Percentiles rank a stretch among this genome's conserved stretches.
Conservation (phyloP, 2,888 invertebrate genomes). For the Cordilura impudica region DNA sequence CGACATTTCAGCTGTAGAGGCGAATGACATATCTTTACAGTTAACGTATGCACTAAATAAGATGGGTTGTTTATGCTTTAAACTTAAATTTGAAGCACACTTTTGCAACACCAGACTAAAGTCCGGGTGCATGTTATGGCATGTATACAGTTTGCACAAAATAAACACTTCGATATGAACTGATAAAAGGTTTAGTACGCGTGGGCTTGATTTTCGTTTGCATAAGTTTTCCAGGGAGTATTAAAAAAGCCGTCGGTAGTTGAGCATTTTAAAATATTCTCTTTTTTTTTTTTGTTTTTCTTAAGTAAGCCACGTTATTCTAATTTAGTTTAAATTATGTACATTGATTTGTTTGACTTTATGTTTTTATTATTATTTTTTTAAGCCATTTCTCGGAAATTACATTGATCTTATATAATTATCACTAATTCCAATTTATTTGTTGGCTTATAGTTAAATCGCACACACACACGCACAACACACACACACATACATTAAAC, state of each 20-base stretch:
- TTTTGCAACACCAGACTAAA: slow-evolving; percentile 73
- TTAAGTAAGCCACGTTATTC: slow-evolving; percentile 33
- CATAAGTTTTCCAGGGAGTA: neutral
- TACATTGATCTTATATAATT: slow-evolving; percentile 37
- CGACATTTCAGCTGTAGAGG: slow-evolving; percentile 22
- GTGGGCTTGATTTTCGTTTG: neutral
- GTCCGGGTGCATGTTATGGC: slow-evolving; percentile 75
- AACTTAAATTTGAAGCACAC: slow-evolving; percentile 63
- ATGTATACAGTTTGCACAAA: slow-evolving; percentile 2
- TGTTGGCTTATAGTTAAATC: slow-evolving; percentile 3
- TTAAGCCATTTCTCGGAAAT: slow-evolving; percentile 19
- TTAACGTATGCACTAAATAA: slow-evolving; percentile 47
- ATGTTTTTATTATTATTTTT: slow-evolving; percentile 34
- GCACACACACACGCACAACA: neutral
- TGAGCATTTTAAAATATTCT: too few relatives aligned
- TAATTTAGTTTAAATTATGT: slow-evolving; percentile 9
- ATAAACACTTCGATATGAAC: slow-evolving; percentile 3
- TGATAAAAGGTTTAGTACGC: neutral
- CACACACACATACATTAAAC: slow-evolving; percentile 7
- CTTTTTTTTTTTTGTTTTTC: slow-evolving; percentile 6
- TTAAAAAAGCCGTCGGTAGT: slow-evolving; percentile 51
- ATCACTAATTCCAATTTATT: slow-evolving; percentile 23
- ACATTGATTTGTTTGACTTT: slow-evolving; percentile 36
- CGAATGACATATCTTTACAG: slow-evolving; percentile 43
- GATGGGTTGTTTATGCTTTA: slow-evolving; percentile 59